phyloP scores from a whole-genome alignment of 2,888 invertebrate genomes.

The Erebia epiphron region DNA sequence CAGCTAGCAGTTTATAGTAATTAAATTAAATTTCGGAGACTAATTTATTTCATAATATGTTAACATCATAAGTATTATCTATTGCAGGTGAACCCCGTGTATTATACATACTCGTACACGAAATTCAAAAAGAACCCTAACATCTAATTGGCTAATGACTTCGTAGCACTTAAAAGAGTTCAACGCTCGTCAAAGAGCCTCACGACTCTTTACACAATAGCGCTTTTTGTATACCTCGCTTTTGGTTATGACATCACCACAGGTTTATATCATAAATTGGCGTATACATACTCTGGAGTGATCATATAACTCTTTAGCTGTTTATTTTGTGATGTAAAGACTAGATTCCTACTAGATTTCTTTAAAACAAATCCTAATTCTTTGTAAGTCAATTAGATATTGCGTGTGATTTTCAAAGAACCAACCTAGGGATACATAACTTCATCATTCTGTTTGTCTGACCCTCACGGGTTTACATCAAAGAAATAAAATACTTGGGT shows the following conservation, averaged over 20 bases:
- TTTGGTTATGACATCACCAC: constrained; percentile 79
- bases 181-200: constrained; percentile 77
- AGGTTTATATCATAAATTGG: constrained; percentile 30
- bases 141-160: constrained; percentile 73
- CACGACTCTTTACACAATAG: constrained; percentile 78
- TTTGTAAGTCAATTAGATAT: background rate
- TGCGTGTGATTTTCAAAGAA: no score
- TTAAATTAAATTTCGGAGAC: background rate
- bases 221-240: constrained; percentile 74
- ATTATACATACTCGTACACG: background rate
- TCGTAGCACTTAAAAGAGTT: constrained; percentile 75
- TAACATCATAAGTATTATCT: no score
- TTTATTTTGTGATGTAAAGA: background rate
- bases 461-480: no score
- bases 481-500: no score
- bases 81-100: no score
- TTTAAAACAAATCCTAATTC: background rate
- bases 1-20: no score
- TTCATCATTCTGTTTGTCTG: no score
- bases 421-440: no score
- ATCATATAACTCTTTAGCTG: constrained; percentile 23
- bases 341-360: background rate
- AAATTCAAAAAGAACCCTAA: constrained; percentile 50
- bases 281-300: constrained; percentile 27
- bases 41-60: background rate